phyloP scores from a whole-genome alignment of 2,888 invertebrate species.

The Cryptus viduatorius region DNA sequence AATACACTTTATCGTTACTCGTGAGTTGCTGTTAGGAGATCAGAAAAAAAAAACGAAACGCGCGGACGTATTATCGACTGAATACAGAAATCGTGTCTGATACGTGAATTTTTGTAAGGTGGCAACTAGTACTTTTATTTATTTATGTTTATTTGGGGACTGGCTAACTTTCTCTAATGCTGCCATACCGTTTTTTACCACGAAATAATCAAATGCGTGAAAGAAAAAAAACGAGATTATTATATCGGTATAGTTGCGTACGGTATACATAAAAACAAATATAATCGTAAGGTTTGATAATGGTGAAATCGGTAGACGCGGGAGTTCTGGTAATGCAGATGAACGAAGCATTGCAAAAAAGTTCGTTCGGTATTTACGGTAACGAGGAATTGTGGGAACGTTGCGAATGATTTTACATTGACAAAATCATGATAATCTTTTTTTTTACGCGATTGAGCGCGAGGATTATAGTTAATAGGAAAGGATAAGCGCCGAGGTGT shows the following conservation, averaged over 20 bases:
- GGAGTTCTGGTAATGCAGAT: slow-evolving; percentile 41
- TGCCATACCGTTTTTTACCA: slow-evolving; percentile 61
- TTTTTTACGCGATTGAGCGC: slow-evolving; percentile 61
- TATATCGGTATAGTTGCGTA: slow-evolving; percentile 41
- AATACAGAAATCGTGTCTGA: slow-evolving; percentile 69
- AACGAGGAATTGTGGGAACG: slow-evolving; percentile 33
- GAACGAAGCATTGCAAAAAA: slow-evolving; percentile 29
- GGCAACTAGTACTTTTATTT: slow-evolving; percentile 78
- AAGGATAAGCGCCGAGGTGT: slow-evolving; percentile 28
- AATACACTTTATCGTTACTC: slow-evolving; percentile 48
- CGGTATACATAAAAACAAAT: slow-evolving; percentile 25
- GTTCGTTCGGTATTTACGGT: background rate
- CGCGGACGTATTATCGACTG: slow-evolving; percentile 42
- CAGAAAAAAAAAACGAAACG: slow-evolving; percentile 35
- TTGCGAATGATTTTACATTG: slow-evolving; percentile 60
- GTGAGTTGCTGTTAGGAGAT: slow-evolving; percentile 48
- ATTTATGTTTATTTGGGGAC: slow-evolving; percentile 78
- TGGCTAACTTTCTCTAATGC: slow-evolving; percentile 73
- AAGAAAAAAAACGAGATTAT: slow-evolving; percentile 39
- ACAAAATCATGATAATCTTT: slow-evolving; percentile 63
- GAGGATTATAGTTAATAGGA: slow-evolving; percentile 6
- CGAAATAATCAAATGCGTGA: slow-evolving; percentile 56
- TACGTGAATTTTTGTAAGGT: slow-evolving; percentile 73
- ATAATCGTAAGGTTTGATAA: slow-evolving; percentile 26
- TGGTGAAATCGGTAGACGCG: slow-evolving; percentile 41